A percentile compares a stretch with the other conserved stretches of the same genome.
phyloP scores from a whole-genome alignment of 2,888 invertebrate genomes.

The Disparrhopalites patrizii region DNA sequence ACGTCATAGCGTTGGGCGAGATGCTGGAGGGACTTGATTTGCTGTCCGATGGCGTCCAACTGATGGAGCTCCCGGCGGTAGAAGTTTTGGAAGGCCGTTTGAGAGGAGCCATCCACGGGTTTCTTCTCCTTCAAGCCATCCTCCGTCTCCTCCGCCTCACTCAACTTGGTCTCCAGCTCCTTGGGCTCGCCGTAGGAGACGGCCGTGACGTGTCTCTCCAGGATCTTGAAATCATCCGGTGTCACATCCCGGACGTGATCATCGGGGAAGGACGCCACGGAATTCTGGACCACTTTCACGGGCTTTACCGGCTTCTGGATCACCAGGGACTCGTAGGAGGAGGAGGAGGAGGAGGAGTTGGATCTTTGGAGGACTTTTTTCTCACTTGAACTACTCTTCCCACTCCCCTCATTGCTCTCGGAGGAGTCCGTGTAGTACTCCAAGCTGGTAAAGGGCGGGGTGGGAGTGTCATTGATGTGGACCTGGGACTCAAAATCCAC shows the following conservation, averaged over 20 bases:
- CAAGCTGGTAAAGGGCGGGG: constrained; percentile 4
- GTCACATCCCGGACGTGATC: background rate
- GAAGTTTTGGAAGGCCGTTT: constrained; percentile 15
- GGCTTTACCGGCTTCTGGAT: constrained; percentile 24
- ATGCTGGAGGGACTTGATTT: constrained; percentile 38
- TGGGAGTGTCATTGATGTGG: background rate
- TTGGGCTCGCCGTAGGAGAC: constrained; percentile 9
- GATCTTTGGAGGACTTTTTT: background rate
- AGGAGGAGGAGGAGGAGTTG: constrained; percentile 16
- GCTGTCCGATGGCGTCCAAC: constrained; percentile 43
- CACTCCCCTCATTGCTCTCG: background rate
- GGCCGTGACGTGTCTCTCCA: constrained; percentile 19
- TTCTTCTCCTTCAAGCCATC: background rate
- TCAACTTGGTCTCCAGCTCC: background rate
- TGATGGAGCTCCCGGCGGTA: constrained; percentile 35
- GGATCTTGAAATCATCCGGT: background rate
- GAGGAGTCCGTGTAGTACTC: background rate
- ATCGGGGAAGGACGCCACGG: constrained; percentile 13
- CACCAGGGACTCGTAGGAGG: constrained; percentile 39
- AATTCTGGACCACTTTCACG: constrained; percentile 33
- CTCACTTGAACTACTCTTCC: background rate
- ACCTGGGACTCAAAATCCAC: constrained; percentile 22
- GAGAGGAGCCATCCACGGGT: constrained; percentile 4
- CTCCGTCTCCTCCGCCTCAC: background rate
- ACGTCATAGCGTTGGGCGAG: constrained; percentile 39